Evolutionary conservation across 2,113 vertebrate genomes (phyloP).

Genomic region (Semnornis frantzii): DNA sequence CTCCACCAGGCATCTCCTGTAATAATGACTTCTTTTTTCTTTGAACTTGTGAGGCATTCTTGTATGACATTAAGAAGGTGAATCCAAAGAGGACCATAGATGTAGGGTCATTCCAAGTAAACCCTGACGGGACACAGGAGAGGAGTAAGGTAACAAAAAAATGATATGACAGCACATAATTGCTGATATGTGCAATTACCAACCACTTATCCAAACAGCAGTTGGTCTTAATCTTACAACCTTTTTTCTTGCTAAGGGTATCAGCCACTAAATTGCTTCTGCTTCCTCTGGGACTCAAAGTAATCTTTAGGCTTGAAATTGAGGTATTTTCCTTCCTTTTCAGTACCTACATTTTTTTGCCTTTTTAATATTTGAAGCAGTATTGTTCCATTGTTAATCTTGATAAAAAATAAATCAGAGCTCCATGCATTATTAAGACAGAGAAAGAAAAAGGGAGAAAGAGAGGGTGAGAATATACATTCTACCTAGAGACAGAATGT

Average conservation of each 20-base stretch:
- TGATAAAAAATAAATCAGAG: conserved; percentile 67
- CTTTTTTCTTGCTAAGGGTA: conserved; percentile 81
- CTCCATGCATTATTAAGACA: conserved; percentile 6
- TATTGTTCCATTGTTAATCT: conserved; percentile 51
- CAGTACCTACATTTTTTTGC: conserved; percentile 77
- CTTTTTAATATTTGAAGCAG: conserved; percentile 65
- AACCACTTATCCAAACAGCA: conserved; percentile 85
- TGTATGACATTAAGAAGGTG: conserved; percentile 83
- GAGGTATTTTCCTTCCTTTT: conserved; percentile 77
- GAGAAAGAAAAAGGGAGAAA: background rate
- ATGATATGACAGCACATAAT: conserved; percentile 76
- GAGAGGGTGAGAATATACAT: background rate
- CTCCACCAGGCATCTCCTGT: conserved; percentile 37
- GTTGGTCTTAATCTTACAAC: conserved; percentile 85
- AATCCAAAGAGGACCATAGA: conserved; percentile 88
- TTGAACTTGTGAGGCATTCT: conserved; percentile 78
- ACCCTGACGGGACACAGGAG: conserved; percentile 85
- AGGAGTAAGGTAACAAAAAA: conserved; percentile 88
- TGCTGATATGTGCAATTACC: conserved; percentile 83
- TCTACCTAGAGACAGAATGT: background rate
- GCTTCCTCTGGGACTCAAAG: conserved; percentile 81
- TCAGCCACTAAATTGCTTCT: conserved; percentile 85
- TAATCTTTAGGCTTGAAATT: conserved; percentile 85
- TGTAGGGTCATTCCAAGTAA: conserved; percentile 87
- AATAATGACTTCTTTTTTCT: conserved; percentile 47